Percentiles rank a stretch among this genome's conserved stretches.
Evolutionary conservation across 1,140 invertebrate species (phyloP).

Genomic region (Sycophila sp.): DNA sequence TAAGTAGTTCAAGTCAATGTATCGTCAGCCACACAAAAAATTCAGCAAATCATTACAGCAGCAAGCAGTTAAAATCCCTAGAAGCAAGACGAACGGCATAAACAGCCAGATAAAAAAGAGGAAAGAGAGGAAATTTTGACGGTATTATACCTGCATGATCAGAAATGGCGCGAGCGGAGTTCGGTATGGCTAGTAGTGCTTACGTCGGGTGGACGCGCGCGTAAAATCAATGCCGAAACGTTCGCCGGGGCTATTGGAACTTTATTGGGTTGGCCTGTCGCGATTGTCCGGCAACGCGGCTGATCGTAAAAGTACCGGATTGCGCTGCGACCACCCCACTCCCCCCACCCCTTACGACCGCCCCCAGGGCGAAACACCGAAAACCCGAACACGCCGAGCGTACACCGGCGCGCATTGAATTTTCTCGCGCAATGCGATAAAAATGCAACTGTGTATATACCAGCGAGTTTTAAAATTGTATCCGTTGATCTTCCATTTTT

Average conservation of each 20-base stretch:
- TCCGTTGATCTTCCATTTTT: neutral
- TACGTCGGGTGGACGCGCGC: slow-evolving; percentile 1
- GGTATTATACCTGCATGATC: too few species aligned
- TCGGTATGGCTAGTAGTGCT: too few species aligned
- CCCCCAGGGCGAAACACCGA: neutral
- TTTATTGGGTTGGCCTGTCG: slow-evolving; percentile 20
- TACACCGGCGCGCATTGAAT: slow-evolving; percentile 6
- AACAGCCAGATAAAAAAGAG: too few species aligned
- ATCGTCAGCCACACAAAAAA: too few species aligned
- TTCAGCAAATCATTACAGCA: too few species aligned
- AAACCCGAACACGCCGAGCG: slow-evolving; percentile 1
- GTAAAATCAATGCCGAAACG: slow-evolving; percentile 47
- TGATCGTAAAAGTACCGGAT: slow-evolving; percentile 11
- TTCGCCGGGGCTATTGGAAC: slow-evolving; percentile 18
- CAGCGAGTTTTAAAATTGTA: slow-evolving; percentile 4
- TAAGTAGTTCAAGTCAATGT: too few species aligned
- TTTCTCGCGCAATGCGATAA: slow-evolving; percentile 4
- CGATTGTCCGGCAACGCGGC: slow-evolving; percentile 10
- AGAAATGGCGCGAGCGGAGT: too few species aligned
- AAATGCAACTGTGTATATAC: neutral
- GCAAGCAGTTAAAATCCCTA: too few species aligned
- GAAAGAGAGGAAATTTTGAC: too few species aligned
- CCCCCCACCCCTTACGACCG: neutral
- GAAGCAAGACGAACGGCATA: too few species aligned
- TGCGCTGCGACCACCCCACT: too few species aligned